These are phyloP conservation scores for Chalcosyrphus nemorum DNA, from an alignment of 2,888 invertebrate genomes.

Conservation along the genomic window DNA sequence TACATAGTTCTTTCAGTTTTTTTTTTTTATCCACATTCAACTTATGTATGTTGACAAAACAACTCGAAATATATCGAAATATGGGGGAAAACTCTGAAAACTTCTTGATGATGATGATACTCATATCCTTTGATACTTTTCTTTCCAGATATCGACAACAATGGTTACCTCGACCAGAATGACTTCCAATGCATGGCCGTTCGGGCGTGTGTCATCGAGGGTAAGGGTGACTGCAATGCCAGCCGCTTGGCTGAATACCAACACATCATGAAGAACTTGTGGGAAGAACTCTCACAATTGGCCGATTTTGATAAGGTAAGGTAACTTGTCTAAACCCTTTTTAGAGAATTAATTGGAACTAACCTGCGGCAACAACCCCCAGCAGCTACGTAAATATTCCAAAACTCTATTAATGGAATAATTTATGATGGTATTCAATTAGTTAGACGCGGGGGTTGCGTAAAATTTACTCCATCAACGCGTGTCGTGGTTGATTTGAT, in stretches of 20 bases:
- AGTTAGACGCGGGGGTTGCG: slow-evolving; percentile 24
- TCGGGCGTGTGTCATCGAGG: slow-evolving; percentile 90
- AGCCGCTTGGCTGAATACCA: slow-evolving; percentile 89
- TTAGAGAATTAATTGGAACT: not conserved
- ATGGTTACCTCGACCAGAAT: slow-evolving; percentile 90
- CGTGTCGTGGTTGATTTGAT: slow-evolving; percentile 65
- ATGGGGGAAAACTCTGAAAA: too few relatives aligned
- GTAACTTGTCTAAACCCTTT: not conserved
- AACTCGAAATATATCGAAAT: not conserved
- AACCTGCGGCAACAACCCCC: not conserved
- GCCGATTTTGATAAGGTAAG: slow-evolving; percentile 93
- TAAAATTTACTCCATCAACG: slow-evolving; percentile 40
- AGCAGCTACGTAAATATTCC: not conserved
- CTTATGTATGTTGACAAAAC: too few relatives aligned
- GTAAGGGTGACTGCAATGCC: slow-evolving; percentile 90
- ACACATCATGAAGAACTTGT: slow-evolving; percentile 91
- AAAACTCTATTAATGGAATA: slow-evolving; percentile 17
- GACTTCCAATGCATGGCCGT: slow-evolving; percentile 93
- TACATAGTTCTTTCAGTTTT: not conserved
- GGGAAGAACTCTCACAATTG: slow-evolving; percentile 93
- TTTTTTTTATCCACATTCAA: too few relatives aligned
- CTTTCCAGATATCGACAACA: slow-evolving; percentile 90
- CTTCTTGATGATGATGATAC: not conserved
- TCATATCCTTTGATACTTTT: slow-evolving; percentile 18
- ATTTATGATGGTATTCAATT: slow-evolving; percentile 42